Evolutionary conservation across 2,888 invertebrate genomes (phyloP).

Genomic region (Thymelicus sylvestris): DNA sequence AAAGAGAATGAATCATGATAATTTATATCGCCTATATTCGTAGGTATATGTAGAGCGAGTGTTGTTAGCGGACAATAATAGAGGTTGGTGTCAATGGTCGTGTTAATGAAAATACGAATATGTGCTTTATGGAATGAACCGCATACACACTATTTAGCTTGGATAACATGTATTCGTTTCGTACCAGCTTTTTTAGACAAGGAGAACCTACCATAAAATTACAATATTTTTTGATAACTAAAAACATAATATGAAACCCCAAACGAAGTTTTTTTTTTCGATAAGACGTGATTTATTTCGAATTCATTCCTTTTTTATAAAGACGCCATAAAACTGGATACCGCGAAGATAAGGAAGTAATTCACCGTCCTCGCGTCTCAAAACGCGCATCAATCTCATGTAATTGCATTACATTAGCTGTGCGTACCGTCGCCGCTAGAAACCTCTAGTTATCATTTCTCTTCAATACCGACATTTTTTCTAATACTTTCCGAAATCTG

Average conservation of each 20-base stretch:
- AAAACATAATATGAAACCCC: no score
- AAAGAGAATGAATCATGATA: slow-evolving; percentile 24
- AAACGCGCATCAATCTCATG: slow-evolving; percentile 62
- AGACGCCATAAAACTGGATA: slow-evolving; percentile 60
- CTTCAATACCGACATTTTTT: slow-evolving; percentile 13
- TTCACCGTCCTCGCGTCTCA: slow-evolving; percentile 59
- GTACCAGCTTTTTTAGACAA: no score
- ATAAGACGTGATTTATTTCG: slow-evolving; percentile 24
- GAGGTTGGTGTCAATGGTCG: not conserved
- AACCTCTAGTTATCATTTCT: slow-evolving; percentile 13
- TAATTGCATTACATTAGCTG: slow-evolving; percentile 72
- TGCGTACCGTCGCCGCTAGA: slow-evolving; percentile 22
- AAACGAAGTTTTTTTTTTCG: not conserved
- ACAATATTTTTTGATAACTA: no score
- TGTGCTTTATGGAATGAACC: slow-evolving; percentile 19
- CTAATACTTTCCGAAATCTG: slow-evolving; percentile 6
- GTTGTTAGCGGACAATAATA: slow-evolving; percentile 64
- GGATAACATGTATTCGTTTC: no score
- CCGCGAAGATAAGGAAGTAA: slow-evolving; percentile 63
- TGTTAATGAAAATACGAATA: slow-evolving; percentile 29
- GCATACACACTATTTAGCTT: not conserved
- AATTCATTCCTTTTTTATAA: slow-evolving; percentile 60
- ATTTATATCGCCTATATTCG: slow-evolving; percentile 66
- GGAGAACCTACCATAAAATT: no score
- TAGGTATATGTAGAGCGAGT: slow-evolving; percentile 60